Percentiles rank a stretch among this genome's conserved stretches.
These are phyloP conservation scores for Petrocephalus zakoni DNA, from an alignment of 2,113 vertebrate genomes.

Conservation along the genomic window DNA sequence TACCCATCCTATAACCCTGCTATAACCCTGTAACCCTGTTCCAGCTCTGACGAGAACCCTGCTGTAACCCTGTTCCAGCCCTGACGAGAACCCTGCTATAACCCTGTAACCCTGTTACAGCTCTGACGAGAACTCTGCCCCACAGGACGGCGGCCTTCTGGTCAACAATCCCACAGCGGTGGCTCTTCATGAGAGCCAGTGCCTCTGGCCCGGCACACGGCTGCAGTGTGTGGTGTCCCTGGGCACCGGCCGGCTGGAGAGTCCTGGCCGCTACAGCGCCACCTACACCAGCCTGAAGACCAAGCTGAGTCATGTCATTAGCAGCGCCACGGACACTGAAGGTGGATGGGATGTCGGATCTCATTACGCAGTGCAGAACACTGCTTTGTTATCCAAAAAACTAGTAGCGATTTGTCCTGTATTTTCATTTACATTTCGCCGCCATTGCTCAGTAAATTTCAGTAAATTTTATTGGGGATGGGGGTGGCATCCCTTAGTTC, in stretches of 20 bases:
- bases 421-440: not conserved
- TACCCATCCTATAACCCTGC: not conserved
- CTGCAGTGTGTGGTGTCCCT: slow-evolving; percentile 86
- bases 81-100: not conserved
- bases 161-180: slow-evolving; percentile 90
- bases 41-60: slow-evolving; percentile 2
- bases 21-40: not conserved
- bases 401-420: not conserved
- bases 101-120: not conserved
- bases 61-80: too few species aligned
- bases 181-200: slow-evolving; percentile 85
- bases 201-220: slow-evolving; percentile 81
- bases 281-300: slow-evolving; percentile 85
- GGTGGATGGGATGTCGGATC: slow-evolving; percentile 49
- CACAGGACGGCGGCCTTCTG: slow-evolving; percentile 88
- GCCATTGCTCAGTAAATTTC: not conserved
- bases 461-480: not conserved
- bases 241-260: slow-evolving; percentile 82
- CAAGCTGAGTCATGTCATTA: slow-evolving; percentile 88
- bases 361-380: not conserved
- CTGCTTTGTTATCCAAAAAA: not conserved
- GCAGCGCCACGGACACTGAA: slow-evolving; percentile 92
- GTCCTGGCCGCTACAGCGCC: slow-evolving; percentile 58
- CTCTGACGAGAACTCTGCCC: slow-evolving; percentile 17
- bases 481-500: not conserved